Base-by-base conservation (phyloP, 1,140 invertebrate species). In the Pissodes strobi region DNA sequence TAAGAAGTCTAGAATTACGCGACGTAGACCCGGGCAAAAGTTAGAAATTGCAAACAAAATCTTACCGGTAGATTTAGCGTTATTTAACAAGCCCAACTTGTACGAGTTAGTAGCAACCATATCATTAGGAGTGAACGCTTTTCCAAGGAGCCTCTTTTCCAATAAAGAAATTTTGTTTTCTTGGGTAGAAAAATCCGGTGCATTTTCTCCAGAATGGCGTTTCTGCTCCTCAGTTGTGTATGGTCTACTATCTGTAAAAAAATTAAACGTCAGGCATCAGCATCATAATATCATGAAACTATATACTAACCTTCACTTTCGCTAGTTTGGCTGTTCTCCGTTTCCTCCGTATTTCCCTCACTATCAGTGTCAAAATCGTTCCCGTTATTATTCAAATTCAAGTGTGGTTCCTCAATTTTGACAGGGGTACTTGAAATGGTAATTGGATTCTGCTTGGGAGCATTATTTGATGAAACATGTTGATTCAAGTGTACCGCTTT, bases 111-210 rank as follows among this genome's bases (percentile, higher is more conserved):
- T n/a, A n/a, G n/a, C n/a, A n/a, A n/a, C n/a, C 39, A 39, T 51
- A 17, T 68, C 64, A 9, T 69, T 68, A 1, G 61, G 55, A 12
- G 53, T 60, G 8, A 67, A 37, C 34, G 64, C 69, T 37, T 71
- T 72, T 0, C 72, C 72, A 18, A 73, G 18, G 15, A 74, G 48
- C 30, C 73, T 45, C 22, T 75, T 75, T 43, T 75, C 73, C 48
- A 75, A 57, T 19, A 75, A 53, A 2, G 70, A 72, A 21, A 75
- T 69, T 58, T 72, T 73, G 13, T 23, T 51, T 13, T 72, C 69
- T 17, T 71, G 67, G 25, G 5, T 37, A 1, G 22, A n/a, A 25
- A 58, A 43, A 9, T 22, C 38, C 10, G 13, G n/a, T 18, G 13
- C n/a, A 43, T 18, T n/a, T 25, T 45, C 19, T 46, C 5, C n/a